Evolutionary conservation across 2,797 vertebrate species (phyloP), one percentile per base, ranked within the genome.

Genomic region (Brachyrhaphis roseni): DNA sequence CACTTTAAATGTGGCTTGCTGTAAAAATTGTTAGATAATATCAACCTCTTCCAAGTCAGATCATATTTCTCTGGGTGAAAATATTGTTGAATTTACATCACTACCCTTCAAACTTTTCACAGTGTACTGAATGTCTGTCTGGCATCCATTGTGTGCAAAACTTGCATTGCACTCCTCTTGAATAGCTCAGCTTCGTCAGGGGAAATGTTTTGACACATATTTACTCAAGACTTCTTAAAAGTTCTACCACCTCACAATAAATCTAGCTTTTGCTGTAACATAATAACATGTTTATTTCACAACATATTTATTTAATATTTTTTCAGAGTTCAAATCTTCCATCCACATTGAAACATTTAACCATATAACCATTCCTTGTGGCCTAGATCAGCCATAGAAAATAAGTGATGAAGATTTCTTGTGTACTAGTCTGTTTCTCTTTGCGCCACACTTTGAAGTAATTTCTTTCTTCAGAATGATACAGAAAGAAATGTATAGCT

Each of bases 341-440:
- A 45, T 53, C 72, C 76, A 71, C 76, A 71, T 71, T 34, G 23
- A 76, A 74, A 12, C 20, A 15, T 39, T 74, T 11, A 26, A 34
- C 57, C 51, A 45, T 28, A 75, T 28, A 26, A 23, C 26, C 55
- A n/a, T 57, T 55, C 36, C 73, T 15, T 51, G 73, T 49, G 36
- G 73, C 26, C 13, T 46, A 28, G 59, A 53, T n/a, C 64, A 57
- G 12, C 43, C 49, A 34, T 41, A 47, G 20, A 31, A 70, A 76
- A 59, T 16, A 64, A 59, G 59, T 11, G 10, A 34, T n/a, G 20
- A 45, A 28, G 20, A 74, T 59, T 51, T 10, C 46, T 8, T 64
- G 8, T 18, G 43, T 36, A 18, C 13, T 16, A 5, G 31, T 34
- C 28, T 16, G 49, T 75, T 72, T 49, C 15, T 6, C 31, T 62